Conservation (phyloP, 2,888 invertebrate species). For the Dioctria rufipes region DNA sequence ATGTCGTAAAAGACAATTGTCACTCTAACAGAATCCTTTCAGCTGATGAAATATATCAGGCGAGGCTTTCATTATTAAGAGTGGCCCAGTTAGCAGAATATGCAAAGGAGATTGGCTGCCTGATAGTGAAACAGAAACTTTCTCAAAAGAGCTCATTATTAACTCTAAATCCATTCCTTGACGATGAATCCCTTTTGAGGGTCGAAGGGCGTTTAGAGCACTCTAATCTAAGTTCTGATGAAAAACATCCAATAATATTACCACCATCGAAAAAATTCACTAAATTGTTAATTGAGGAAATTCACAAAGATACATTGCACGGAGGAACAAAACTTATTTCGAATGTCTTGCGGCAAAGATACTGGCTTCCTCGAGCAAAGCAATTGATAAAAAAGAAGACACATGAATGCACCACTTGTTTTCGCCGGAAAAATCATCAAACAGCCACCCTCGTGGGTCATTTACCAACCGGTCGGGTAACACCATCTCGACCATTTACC, state of each 20-base stretch:
- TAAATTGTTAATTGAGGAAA: no score
- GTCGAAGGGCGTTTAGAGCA: neutral
- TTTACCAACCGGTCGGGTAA: no score
- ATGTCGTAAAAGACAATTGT: neutral
- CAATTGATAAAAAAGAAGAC: no score
- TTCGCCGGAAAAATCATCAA: no score
- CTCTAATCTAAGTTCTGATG: no score
- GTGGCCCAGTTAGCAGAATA: no score
- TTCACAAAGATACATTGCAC: no score
- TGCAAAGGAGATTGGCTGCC: neutral
- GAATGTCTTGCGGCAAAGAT: constrained; percentile 11
- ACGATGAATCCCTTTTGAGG: neutral
- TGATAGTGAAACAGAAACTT: neutral
- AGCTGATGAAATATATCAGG: neutral
- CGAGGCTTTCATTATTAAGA: neutral
- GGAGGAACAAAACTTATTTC: no score
- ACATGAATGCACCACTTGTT: no score
- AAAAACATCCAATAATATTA: neutral
- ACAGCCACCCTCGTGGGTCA: no score
- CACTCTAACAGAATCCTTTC: neutral
- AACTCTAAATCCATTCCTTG: neutral
- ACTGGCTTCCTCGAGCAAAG: neutral
- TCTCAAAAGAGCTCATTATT: neutral
- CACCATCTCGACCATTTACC: no score
- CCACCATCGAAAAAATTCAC: neutral